Evolutionary conservation across 1,140 invertebrate genomes (phyloP).

Genomic region (Nephila pilipes): DNA sequence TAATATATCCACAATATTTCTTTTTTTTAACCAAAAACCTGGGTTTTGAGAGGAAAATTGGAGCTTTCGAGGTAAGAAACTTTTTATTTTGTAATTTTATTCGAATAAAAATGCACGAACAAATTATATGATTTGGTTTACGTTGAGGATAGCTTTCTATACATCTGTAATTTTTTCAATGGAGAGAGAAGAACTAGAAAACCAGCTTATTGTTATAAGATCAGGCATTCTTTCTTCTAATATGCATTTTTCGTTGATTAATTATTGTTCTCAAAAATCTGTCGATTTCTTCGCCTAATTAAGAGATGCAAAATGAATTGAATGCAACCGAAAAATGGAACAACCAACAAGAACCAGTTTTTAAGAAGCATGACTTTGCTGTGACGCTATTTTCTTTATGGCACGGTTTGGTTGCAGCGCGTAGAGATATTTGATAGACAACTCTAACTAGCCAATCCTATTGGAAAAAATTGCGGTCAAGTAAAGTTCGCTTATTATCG

Average conservation of each 20-base stretch:
- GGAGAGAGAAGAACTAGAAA: neutral
- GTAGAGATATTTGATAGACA: slow-evolving; percentile 46
- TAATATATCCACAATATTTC: no score
- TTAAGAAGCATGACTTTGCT: neutral
- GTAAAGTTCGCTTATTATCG: neutral
- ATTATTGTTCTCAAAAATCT: slow-evolving; percentile 2
- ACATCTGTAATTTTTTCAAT: neutral
- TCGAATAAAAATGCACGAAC: no score
- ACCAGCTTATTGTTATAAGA: neutral
- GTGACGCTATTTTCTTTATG: slow-evolving; percentile 35
- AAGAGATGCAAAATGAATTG: slow-evolving; percentile 54
- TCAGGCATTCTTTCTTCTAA: neutral
- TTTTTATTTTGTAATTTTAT: no score
- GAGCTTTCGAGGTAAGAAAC: no score
- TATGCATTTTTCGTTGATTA: neutral
- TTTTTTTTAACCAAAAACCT: no score
- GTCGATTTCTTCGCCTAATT: slow-evolving; percentile 25
- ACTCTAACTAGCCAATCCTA: slow-evolving; percentile 14
- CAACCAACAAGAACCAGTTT: slow-evolving; percentile 55
- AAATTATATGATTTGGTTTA: no score
- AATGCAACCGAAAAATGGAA: slow-evolving; percentile 55
- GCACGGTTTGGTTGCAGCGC: neutral
- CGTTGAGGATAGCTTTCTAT: no score
- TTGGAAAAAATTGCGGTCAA: slow-evolving; percentile 35
- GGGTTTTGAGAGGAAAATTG: no score